Base-by-base conservation (phyloP, 1,140 invertebrate species). In the Drosophila malerkotliana region DNA sequence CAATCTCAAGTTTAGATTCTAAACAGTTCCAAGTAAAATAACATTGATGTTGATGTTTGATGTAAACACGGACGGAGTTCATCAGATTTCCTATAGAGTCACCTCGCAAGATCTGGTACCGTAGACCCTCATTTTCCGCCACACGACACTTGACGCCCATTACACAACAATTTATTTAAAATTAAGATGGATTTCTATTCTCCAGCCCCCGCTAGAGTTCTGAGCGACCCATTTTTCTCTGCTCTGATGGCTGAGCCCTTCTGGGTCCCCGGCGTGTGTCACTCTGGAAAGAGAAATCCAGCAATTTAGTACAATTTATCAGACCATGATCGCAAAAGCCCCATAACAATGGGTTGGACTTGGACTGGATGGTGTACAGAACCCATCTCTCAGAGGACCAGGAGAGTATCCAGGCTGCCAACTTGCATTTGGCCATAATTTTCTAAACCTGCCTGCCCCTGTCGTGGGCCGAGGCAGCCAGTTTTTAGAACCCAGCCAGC, bases 351-450 rank as follows among this genome's bases (percentile, higher is more conserved):
- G 21, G 21, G 2, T 21, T 18, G 18, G 18, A 18, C 18, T 21
- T 21, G 53, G 34, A 64, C 26, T 28, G 53, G 41, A 64, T 51
- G 52, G 39, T 26, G 15, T 21, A 30, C 15, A 18, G 18, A 18
- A 18, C 18, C 18, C 18, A 14, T 26, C 12, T 4, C 34, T 14
- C 10, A 9, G 3, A 26, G 30, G 41, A 44, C 49, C 51, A 62
- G 51, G 55, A 77, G 18, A 69, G n/a, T 26, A 60, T 34, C 15
- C 18, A 58, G 26, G 52, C 68, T 78, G 74, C 82, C 77, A 87
- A 58, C 69, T 72, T 74, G 30, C 60, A 71, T 81, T 81, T 78
- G 55, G 57, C 77, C 68, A 80, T 77, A 77, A 77, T 85, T 87
- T 84, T 78, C 68, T 44, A 75, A 87, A 78, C 78, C 71, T 72